Base-by-base conservation (phyloP, 2,888 invertebrate genomes). In the Ophioninae sp. region DNA sequence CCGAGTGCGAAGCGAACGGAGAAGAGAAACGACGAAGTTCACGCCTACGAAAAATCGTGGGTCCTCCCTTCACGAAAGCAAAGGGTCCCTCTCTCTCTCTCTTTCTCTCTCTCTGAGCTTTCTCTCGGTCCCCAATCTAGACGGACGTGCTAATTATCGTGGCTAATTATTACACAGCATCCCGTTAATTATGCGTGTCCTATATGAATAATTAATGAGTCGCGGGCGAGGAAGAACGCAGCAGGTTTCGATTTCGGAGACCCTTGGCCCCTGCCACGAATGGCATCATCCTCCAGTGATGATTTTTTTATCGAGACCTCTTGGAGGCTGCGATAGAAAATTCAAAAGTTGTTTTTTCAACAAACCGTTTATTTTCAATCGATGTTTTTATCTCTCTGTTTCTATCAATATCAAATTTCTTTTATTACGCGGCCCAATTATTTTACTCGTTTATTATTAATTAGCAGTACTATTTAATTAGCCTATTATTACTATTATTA, bases 91-190 rank as follows among this genome's bases (percentile, higher is more conserved):
- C 44, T 77, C 37, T 65, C 30, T 67, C 59, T 79, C 73, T 76
- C 41, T 41, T n/a, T 68, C 68, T 50, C 21, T 73, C 44, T 65
- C 41, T 62, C 68, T 76, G 10, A 0, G 44, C 44, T 44, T 67
- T 68, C 76, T 50, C 21, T 69, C 68, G 8, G 20, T 23, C 62
- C 69, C 21, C 74, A 50, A 79, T 70, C 75, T 59, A 68, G 44
- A 70, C 79, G 57, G 44, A 41, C 76, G 64, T 83, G 85, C 85
- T 86, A 87, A 87, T 87, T 86, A 87, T 86, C 84, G 72, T 59
- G 73, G 76, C 86, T 86, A 85, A 86, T 87, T 85, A 84, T 87
- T 86, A 82, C 81, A 83, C 77, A 73, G 76, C 69, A 81, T 85
- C 74, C 77, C 82, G 82, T 85, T 82, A 84, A 84, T 85, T 85